These are phyloP conservation scores for Montipora sp. DNA, from an alignment of 64 coral and sea anemone species.

Conservation along the genomic window DNA sequence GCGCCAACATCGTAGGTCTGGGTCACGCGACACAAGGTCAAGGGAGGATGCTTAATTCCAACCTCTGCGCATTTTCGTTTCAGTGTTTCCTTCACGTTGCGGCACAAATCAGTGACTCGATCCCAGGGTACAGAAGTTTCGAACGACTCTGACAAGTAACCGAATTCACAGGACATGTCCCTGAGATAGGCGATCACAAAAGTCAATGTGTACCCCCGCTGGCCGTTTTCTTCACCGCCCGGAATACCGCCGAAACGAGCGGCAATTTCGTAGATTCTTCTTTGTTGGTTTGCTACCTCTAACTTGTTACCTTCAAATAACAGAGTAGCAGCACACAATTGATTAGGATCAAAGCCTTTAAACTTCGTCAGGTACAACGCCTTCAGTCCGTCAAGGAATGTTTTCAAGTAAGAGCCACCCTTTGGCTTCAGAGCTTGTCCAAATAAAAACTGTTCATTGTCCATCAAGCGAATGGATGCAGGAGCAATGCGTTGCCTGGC, in stretches of 20 bases:
- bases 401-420: slow-evolving; percentile 86
- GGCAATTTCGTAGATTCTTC: slow-evolving; percentile 92
- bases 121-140: slow-evolving; percentile 98
- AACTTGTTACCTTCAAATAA: slow-evolving; percentile 92
- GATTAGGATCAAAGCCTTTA: slow-evolving; percentile 91
- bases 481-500: slow-evolving; percentile 91
- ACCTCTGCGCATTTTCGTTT: slow-evolving; percentile 85
- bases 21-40: slow-evolving; percentile 89
- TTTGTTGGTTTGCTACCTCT: slow-evolving; percentile 81
- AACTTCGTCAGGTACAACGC: slow-evolving; percentile 95
- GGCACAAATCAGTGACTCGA: slow-evolving; percentile 81
- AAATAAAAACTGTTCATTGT: slow-evolving; percentile 98
- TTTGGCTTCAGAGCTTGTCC: slow-evolving; percentile 92
- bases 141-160: slow-evolving; percentile 93
- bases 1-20: slow-evolving; percentile 98
- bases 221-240: slow-evolving; percentile 94
- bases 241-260: slow-evolving; percentile 86
- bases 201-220: slow-evolving; percentile 96
- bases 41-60: slow-evolving; percentile 76
- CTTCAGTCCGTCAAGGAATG: slow-evolving; percentile 92
- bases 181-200: slow-evolving; percentile 97
- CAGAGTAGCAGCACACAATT: slow-evolving; percentile 83
- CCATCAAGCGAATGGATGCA: slow-evolving; percentile 95
- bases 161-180: slow-evolving; percentile 86
- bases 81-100: slow-evolving; percentile 89